Evolutionary conservation across 92 coral and sea anemone species (phyloP), one percentile per base, ranked within the genome.

Genomic region (Epizoanthus stellaris): DNA sequence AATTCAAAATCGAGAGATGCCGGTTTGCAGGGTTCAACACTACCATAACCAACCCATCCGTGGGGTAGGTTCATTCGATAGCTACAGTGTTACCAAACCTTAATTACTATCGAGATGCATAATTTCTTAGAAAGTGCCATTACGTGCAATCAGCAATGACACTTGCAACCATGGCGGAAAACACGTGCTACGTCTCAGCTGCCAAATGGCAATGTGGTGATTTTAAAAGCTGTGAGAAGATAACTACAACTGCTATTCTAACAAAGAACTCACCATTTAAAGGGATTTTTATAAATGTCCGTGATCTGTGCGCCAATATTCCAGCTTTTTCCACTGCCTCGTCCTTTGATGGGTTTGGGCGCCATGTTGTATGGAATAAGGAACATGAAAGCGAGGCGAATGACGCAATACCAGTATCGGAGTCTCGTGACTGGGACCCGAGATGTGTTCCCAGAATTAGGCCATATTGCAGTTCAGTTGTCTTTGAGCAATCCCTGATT

Each of bases 281-380:
- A 70, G 70, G 99, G 98, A 85, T 97, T 88, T 89, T 87, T 92
- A 85, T 97, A 97, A 56, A 97, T 80, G 80, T 97, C 97, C 84
- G 92, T 83, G 21, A 94, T 65, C 76, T 89, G 93, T 11, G 95
- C 89, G 15, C 89, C 89, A 36, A 85, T 76, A 23, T 71, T 85
- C 71, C 77, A 76, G 74, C 64, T 83, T 39, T 80, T 92, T 70
- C 68, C 80, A 23, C 86, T 86, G 70, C 77, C 73, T 23, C 90
- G 73, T 52, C 82, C 91, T 80, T 86, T 86, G 69, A 90, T 60
- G 7, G 86, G 88, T 79, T 92, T 92, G 60, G 95, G 98, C 94
- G 98, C 95, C 98, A 94, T 94, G 38, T 92, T 94, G 83, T 45
- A 80, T 58, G 65, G 16, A 0, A 20, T 65, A 11, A 10, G 39